Percentiles rank a stretch among this genome's conserved stretches.
These are phyloP conservation scores for Lamellibrachia columna DNA, from an alignment of 2,888 invertebrate species.

Conservation along the genomic window DNA sequence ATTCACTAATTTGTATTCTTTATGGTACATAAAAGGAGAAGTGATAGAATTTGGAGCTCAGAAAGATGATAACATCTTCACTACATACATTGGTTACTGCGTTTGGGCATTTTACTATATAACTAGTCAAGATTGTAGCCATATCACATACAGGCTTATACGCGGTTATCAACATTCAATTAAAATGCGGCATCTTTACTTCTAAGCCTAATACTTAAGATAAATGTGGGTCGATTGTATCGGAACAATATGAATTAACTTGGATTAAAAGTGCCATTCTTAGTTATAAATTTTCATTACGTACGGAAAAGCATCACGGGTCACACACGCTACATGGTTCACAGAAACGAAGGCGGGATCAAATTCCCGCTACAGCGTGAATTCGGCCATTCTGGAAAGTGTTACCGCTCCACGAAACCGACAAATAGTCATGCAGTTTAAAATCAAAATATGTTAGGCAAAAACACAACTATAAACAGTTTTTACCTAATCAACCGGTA, in stretches of 20 bases:
- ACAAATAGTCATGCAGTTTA: background rate
- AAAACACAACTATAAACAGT: background rate
- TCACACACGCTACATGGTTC: background rate
- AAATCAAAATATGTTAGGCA: background rate
- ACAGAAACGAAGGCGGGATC: background rate
- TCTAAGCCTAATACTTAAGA: background rate
- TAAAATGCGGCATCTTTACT: background rate
- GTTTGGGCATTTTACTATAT: background rate
- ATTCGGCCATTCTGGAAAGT: background rate
- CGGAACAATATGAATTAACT: background rate
- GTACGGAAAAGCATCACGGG: background rate
- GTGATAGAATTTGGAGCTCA: no score
- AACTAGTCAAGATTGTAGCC: background rate
- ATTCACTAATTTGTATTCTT: no score
- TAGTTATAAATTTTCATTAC: background rate
- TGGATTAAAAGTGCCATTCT: background rate
- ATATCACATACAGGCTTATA: background rate
- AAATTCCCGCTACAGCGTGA: constrained; percentile 11
- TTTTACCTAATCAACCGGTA: background rate
- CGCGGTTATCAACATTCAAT: background rate
- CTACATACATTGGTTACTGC: background rate
- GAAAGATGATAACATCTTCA: background rate
- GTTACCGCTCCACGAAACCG: background rate
- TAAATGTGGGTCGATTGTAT: background rate
- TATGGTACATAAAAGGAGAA: no score